Percentiles rank a stretch among this genome's conserved stretches.
phyloP scores from a whole-genome alignment of 2,113 vertebrate species.

The Spheniscus mendiculus region DNA sequence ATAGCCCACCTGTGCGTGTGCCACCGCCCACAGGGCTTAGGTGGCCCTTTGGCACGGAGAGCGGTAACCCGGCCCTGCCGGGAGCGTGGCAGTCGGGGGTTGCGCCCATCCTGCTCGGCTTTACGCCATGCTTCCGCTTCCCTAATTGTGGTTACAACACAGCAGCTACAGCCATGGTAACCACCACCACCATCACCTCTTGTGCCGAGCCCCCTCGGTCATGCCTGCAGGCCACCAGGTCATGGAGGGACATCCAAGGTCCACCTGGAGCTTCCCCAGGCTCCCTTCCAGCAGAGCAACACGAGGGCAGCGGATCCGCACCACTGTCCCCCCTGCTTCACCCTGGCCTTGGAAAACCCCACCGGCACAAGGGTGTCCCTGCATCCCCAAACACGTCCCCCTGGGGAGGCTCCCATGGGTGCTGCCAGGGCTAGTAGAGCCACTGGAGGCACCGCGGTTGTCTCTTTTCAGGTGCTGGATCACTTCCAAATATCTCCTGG shows the following conservation, averaged over 20 bases:
- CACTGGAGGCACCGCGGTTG: background rate
- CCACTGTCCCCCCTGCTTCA: background rate
- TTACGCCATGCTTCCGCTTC: rapidly evolving
- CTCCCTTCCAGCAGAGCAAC: background rate
- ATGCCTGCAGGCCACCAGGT: background rate
- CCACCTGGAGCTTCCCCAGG: background rate
- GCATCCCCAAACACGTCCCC: background rate
- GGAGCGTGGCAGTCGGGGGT: rapidly evolving
- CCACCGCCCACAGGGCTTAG: background rate
- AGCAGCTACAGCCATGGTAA: background rate
- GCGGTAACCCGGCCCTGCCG: too few relatives aligned
- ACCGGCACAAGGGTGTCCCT: background rate
- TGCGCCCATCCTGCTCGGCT: background rate
- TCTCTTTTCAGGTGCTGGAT: slow-evolving; percentile 83
- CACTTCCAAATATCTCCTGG: slow-evolving; percentile 21
- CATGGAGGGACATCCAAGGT: background rate
- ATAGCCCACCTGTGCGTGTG: slow-evolving; percentile 54
- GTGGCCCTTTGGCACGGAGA: background rate
- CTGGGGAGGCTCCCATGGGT: background rate
- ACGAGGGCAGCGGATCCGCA: rapidly evolving
- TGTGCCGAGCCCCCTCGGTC: background rate
- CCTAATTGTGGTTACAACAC: background rate
- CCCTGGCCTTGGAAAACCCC: background rate
- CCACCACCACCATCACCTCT: background rate
- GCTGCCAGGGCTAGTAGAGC: background rate